Conservation (phyloP, 2,113 vertebrate genomes). For the Ondatra zibethicus region DNA sequence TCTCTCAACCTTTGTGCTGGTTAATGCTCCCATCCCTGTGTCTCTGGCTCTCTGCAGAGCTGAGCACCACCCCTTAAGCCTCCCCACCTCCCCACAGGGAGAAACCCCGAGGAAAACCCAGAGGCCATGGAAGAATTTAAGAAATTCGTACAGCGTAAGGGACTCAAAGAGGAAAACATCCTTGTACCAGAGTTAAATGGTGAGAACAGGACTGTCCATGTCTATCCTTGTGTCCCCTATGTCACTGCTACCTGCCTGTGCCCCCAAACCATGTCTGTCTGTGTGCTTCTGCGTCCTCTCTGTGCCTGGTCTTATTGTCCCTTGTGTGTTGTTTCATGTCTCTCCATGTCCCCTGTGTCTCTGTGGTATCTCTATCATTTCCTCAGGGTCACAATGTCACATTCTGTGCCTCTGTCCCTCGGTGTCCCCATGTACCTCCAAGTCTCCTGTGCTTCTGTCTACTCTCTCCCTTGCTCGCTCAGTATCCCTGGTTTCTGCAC, state of each 20-base stretch:
- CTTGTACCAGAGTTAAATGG: background rate
- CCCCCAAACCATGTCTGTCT: too few relatives aligned
- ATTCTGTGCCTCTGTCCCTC: background rate
- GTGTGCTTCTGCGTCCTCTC: background rate
- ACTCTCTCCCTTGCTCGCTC: background rate
- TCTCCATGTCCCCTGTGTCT: background rate
- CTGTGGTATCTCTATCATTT: background rate
- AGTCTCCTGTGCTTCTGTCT: background rate
- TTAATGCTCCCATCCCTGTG: fast-evolving
- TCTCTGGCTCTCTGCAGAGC: background rate
- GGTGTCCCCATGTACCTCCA: background rate
- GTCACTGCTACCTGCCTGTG: background rate
- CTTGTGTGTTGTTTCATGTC: background rate
- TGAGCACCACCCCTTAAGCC: background rate
- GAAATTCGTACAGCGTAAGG: background rate
- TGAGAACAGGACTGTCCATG: fast-evolving
- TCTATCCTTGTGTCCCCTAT: fast-evolving
- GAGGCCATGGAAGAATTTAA: conserved; percentile 47
- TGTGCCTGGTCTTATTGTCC: background rate
- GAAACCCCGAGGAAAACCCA: fast-evolving
- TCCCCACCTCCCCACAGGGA: background rate
- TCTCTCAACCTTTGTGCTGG: background rate
- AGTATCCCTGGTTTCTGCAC: background rate
- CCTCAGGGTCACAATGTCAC: background rate
- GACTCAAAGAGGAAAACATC: background rate